Percentiles rank a stretch among this genome's conserved stretches.
Evolutionary conservation across 1,140 invertebrate species (phyloP).

Genomic region (Apolygus lucorum): DNA sequence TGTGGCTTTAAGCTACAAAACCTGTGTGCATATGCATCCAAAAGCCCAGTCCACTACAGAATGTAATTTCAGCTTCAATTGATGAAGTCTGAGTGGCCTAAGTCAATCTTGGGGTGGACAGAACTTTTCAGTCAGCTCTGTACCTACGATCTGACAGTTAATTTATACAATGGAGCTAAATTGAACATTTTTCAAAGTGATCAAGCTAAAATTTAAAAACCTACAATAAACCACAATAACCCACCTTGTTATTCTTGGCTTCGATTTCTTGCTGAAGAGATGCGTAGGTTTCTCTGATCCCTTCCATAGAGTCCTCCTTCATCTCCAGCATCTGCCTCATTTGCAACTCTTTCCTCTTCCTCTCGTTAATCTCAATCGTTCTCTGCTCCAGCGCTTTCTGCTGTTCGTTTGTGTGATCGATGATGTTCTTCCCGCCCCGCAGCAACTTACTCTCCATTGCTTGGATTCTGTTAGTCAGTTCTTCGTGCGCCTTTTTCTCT

Average conservation of each 20-base stretch:
- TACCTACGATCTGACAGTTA: too few species aligned
- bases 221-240: too few species aligned
- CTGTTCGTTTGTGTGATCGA: conserved; percentile 85
- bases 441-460: conserved; percentile 82
- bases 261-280: conserved; percentile 87
- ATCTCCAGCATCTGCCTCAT: conserved; percentile 78
- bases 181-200: too few species aligned
- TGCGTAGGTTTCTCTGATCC: conserved; percentile 74
- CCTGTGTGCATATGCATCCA: too few species aligned
- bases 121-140: too few species aligned
- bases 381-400: conserved; percentile 73
- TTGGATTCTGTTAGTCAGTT: conserved; percentile 42
- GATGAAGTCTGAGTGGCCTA: too few species aligned
- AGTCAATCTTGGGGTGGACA: too few species aligned
- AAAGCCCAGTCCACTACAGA: too few species aligned
- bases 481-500: conserved; percentile 32
- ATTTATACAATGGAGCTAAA: too few species aligned
- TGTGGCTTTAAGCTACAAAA: too few species aligned
- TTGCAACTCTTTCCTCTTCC: conserved; percentile 66
- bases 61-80: too few species aligned
- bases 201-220: too few species aligned
- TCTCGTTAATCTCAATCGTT: conserved; percentile 69
- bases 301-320: conserved; percentile 79
- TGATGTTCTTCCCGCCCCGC: conserved; percentile 73
- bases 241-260: conserved; percentile 80